Evolutionary conservation across 2,888 invertebrate species (phyloP).

Genomic region (Drosophila stalkeri): DNA sequence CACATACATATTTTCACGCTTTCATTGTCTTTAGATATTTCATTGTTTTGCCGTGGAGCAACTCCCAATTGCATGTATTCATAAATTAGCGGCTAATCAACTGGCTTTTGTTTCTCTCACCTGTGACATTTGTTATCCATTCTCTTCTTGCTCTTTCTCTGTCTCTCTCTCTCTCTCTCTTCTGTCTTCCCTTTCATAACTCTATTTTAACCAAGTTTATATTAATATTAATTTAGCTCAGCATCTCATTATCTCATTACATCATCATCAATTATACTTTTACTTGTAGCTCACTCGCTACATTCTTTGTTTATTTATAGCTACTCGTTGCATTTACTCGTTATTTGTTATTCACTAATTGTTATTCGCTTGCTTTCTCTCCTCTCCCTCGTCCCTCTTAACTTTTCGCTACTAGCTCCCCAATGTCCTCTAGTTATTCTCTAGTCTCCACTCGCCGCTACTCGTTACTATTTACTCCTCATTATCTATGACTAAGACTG

Average conservation of each 20-base stretch:
- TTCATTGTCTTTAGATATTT: constrained; percentile 23
- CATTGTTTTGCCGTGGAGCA: constrained; percentile 10
- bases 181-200: background rate
- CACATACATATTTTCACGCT: constrained; percentile 24
- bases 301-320: background rate
- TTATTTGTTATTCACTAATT: background rate
- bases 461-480: background rate
- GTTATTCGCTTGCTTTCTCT: background rate
- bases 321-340: background rate
- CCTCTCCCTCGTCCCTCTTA: too few relatives aligned
- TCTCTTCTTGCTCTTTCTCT: background rate
- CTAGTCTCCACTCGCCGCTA: too few relatives aligned
- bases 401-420: background rate
- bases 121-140: background rate
- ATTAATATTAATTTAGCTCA: too few relatives aligned
- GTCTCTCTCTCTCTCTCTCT: background rate
- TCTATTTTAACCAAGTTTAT: too few relatives aligned
- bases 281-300: background rate
- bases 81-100: constrained; percentile 28
- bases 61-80: constrained; percentile 16
- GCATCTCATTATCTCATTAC: too few relatives aligned
- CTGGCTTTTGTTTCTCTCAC: constrained; percentile 4
- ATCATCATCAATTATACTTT: background rate
- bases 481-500: too few relatives aligned
- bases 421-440: too few relatives aligned